phyloP scores from a whole-genome alignment of 23 tunicate genomes.

The Trididemnum miniatum region DNA sequence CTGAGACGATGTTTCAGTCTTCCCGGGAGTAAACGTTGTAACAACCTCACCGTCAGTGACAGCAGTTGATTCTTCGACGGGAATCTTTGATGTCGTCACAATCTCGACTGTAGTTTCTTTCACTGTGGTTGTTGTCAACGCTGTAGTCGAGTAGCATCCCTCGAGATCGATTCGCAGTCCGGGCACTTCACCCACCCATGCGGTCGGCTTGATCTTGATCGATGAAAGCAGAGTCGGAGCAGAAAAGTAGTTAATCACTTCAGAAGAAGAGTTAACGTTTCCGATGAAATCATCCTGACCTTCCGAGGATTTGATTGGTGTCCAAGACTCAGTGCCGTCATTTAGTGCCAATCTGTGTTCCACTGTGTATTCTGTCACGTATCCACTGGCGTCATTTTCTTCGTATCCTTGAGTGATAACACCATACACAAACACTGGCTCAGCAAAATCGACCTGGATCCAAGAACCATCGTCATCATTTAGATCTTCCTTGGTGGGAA shows the following conservation, averaged over 20 bases:
- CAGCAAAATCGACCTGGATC: conserved; percentile 53
- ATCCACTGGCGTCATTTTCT: not conserved
- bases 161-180: conserved; percentile 50
- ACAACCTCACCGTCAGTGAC: not conserved
- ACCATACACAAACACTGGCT: conserved; percentile 41
- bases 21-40: conserved; percentile 13
- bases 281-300: conserved; percentile 19
- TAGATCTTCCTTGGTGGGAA: conserved; percentile 35
- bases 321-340: conserved; percentile 1
- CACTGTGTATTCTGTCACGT: conserved; percentile 52
- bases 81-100: conserved; percentile 39
- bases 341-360: not conserved
- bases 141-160: conserved; percentile 48
- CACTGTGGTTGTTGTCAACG: conserved; percentile 36
- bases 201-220: conserved; percentile 27
- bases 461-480: conserved; percentile 43
- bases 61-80: conserved; percentile 9
- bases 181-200: conserved; percentile 49
- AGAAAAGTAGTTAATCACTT: conserved; percentile 10
- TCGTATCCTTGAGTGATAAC: conserved; percentile 64
- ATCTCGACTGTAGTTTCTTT: conserved; percentile 22
- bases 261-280: conserved; percentile 35
- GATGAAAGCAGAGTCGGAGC: conserved; percentile 19
- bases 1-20: not conserved
- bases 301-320: conserved; percentile 9